A percentile compares a stretch with the other conserved stretches of the same genome.
phyloP scores from a whole-genome alignment of 2,113 vertebrate genomes.

The Muscicapa adusta region DNA sequence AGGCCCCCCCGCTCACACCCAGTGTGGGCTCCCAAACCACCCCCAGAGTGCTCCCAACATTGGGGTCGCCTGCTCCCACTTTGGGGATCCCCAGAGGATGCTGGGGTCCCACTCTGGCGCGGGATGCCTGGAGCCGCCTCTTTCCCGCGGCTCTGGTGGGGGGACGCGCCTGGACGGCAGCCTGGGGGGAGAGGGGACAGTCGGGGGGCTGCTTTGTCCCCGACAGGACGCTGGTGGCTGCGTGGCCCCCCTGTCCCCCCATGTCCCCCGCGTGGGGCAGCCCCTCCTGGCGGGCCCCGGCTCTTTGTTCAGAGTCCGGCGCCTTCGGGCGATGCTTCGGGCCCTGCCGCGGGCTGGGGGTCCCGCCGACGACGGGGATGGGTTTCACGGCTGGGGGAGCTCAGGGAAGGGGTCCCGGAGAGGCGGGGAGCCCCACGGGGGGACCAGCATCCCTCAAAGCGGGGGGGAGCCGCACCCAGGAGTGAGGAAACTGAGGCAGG shows the following conservation, averaged over 20 bases:
- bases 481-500: background rate
- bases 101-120: background rate
- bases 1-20: background rate
- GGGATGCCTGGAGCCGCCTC: background rate
- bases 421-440: background rate
- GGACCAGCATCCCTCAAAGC: background rate
- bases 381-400: background rate
- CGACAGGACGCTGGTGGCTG: background rate
- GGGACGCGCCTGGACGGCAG: background rate
- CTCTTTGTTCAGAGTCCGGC: constrained; percentile 33
- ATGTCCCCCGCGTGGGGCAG: background rate
- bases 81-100: background rate
- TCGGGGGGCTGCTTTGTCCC: background rate
- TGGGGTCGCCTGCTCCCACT: background rate
- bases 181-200: background rate
- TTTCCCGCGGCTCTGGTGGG: background rate
- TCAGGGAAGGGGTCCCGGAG: background rate
- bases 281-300: background rate
- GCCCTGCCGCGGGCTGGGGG: background rate
- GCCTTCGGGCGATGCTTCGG: background rate
- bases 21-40: background rate
- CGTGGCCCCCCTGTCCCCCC: background rate
- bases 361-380: background rate
- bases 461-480: background rate
- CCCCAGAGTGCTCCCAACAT: too few relatives aligned